Evolutionary conservation across 2,797 vertebrate species (phyloP).

Genomic region (Cryptoblepharus egeriae): DNA sequence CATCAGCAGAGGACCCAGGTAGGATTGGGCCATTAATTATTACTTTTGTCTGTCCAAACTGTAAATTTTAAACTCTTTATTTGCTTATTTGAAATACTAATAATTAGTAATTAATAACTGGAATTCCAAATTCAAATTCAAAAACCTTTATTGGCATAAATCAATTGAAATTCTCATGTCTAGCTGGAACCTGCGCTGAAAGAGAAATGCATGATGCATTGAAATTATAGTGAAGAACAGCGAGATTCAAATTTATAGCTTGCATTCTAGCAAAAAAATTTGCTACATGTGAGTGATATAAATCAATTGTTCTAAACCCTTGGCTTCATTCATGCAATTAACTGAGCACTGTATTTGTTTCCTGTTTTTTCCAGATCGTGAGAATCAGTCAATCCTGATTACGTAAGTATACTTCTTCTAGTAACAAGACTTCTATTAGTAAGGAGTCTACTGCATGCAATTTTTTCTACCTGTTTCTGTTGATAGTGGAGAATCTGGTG

Average conservation of each 20-base stretch:
- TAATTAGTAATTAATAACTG: too few relatives aligned
- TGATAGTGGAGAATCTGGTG: constrained; percentile 89
- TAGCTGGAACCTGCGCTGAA: neutral
- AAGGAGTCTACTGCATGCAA: too few relatives aligned
- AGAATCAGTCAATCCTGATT: constrained; percentile 92
- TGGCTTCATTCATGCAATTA: neutral
- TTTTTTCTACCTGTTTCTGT: constrained; percentile 30
- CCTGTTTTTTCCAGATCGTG: constrained; percentile 79
- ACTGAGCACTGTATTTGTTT: constrained; percentile 14
- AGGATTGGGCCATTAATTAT: too few relatives aligned
- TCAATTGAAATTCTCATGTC: too few relatives aligned
- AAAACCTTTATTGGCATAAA: too few relatives aligned
- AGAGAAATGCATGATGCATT: neutral
- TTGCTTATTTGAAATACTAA: too few relatives aligned
- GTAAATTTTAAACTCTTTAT: neutral
- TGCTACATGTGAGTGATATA: neutral
- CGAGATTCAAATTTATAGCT: neutral
- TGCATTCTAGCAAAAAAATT: neutral
- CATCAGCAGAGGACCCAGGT: too few relatives aligned
- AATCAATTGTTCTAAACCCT: neutral
- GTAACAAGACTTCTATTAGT: neutral
- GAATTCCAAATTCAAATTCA: too few relatives aligned
- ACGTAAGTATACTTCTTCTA: constrained; percentile 77
- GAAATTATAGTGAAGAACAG: neutral
- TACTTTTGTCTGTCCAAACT: too few relatives aligned